These are phyloP conservation scores for Patella caerulea DNA, from an alignment of 2,888 invertebrate species.

Conservation along the genomic window DNA sequence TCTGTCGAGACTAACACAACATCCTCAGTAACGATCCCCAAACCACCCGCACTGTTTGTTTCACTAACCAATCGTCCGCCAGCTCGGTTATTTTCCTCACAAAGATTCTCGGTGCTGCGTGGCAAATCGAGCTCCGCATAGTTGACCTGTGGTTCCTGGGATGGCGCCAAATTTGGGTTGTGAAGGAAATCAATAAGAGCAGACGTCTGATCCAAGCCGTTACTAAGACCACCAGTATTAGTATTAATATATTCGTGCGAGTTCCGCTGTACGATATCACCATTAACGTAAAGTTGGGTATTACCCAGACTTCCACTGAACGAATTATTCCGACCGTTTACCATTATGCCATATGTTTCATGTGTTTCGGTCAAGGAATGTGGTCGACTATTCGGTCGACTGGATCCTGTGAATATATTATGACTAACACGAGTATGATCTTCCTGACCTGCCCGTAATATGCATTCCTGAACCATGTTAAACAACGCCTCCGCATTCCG, in stretches of 20 bases:
- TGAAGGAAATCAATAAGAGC: constrained; percentile 58
- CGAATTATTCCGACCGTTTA: constrained; percentile 15
- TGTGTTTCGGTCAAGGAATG: constrained; percentile 43
- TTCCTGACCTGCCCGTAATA: constrained; percentile 71
- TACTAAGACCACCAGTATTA: constrained; percentile 19
- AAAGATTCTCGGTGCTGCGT: constrained; percentile 53
- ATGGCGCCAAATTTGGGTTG: constrained; percentile 40
- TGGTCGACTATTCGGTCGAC: constrained; percentile 46
- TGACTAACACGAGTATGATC: constrained; percentile 44
- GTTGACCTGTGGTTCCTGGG: constrained; percentile 74
- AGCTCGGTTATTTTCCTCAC: constrained; percentile 36
- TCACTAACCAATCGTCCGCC: constrained; percentile 22
- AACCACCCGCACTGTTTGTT: constrained; percentile 18
- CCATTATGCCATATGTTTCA: constrained; percentile 11
- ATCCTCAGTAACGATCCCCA: constrained; percentile 18
- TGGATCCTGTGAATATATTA: constrained; percentile 39
- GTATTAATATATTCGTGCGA: constrained; percentile 58
- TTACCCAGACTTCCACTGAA: constrained; percentile 25
- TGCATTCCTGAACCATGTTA: constrained; percentile 87
- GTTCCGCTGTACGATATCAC: constrained; percentile 31
- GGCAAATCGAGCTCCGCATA: constrained; percentile 85
- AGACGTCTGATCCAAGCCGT: constrained; percentile 47
- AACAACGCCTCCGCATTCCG: constrained; percentile 88
- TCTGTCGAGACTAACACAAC: constrained; percentile 40
- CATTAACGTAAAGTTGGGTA: constrained; percentile 48